Base-by-base conservation (phyloP, 2,888 invertebrate species). In the Chalcosyrphus nemorum region DNA sequence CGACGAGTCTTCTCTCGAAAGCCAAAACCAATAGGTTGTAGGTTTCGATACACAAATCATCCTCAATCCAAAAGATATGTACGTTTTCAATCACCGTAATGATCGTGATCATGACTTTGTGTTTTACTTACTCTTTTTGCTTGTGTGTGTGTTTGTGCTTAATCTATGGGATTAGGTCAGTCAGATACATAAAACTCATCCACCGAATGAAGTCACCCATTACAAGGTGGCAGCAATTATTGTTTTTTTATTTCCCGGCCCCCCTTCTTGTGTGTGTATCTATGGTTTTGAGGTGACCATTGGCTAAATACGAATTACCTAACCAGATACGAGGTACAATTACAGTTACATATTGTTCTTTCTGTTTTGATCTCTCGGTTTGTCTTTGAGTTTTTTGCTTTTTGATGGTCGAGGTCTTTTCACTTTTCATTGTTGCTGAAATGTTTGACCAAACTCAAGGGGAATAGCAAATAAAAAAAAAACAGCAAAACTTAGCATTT, bases 21-120 rank as follows among this genome's bases (percentile, higher is more conserved):
- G 15, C 52, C 27, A 52, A 52, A 38, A 52, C 5, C 52, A 45
- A 19, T 27, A 27, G 9, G 52, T 15, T 52, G 13, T 27, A 13
- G 13, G 50, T 3, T 11, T 15, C 13, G 27, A 27, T 24, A 13
- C 27, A 27, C 27, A 50, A 24, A 50, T 13, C 15, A 52, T 52
- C 52, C n/a, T 52, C 52, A 27, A 27, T 52, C 27, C 27, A 3
- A 24, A 13, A 7, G 27, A 52, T 24, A 24, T 47, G 21, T 50
- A 15, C 6, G 13, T 52, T 52, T 29, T n/a, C 50, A 50, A 50
- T 50, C n/a, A 50, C 13, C 24, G 24, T 50, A 50, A 50, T 52
- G 13, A 52, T 52, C 52, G n/a, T 52, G 52, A 13, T 27, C 52
- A 52, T 52, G 52, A 52, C 52, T 52, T 52, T 52, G 52, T 13